Evolutionary conservation across 2,113 vertebrate species (phyloP).

Genomic region (Agapornis roseicollis): DNA sequence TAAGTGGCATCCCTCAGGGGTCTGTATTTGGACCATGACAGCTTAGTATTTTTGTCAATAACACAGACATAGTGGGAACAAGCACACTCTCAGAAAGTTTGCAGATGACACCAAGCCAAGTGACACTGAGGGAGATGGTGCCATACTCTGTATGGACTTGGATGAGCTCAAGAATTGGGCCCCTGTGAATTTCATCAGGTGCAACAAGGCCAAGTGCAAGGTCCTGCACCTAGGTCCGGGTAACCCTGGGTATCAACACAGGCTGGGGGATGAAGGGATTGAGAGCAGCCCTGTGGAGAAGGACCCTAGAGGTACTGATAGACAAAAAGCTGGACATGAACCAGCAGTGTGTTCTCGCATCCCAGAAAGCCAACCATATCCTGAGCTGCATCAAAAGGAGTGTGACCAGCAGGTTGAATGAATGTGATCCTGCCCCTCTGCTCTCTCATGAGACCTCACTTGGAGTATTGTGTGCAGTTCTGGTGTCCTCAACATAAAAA

Average conservation of each 20-base stretch:
- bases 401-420: fast-evolving
- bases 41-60: not conserved
- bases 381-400: not conserved
- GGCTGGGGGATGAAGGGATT: not conserved
- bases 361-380: not conserved
- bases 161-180: not conserved
- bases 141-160: not conserved
- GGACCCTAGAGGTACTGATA: not conserved
- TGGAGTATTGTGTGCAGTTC: not conserved
- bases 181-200: not conserved
- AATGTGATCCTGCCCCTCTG: not conserved
- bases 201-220: not conserved
- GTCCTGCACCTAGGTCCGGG: not conserved
- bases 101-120: not conserved
- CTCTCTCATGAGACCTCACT: not conserved
- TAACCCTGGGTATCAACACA: not conserved
- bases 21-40: not conserved
- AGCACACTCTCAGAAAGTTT: not conserved
- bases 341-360: not conserved
- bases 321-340: not conserved
- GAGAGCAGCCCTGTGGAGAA: not conserved
- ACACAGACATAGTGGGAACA: not conserved
- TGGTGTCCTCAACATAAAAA: not conserved
- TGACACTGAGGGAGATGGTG: not conserved
- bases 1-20: not conserved